Conservation (phyloP, 2,797 vertebrate species). For the Halcyon badia region DNA sequence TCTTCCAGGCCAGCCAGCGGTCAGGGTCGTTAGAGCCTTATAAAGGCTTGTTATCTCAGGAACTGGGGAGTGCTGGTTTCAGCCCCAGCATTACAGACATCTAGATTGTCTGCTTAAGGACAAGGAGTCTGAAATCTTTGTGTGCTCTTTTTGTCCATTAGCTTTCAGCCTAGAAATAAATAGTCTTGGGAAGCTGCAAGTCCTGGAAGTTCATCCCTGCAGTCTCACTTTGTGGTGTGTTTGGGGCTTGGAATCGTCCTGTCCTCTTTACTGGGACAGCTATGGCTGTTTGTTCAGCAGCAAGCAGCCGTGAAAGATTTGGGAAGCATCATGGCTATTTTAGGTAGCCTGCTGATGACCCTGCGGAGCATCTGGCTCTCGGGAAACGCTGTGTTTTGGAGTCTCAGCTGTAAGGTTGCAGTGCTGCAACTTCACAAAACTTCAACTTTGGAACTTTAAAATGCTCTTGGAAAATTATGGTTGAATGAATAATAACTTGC, state of each 20-base stretch:
- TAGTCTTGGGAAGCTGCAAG: neutral
- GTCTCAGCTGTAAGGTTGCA: neutral
- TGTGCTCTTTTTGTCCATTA: neutral
- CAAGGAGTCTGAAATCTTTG: neutral
- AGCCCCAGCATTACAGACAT: neutral
- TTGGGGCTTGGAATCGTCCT: neutral
- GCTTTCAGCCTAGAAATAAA: neutral
- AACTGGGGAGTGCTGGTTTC: neutral
- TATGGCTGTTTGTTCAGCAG: neutral
- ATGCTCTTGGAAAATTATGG: neutral
- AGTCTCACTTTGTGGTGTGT: fast-evolving
- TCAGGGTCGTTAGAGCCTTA: neutral
- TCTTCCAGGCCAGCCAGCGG: neutral
- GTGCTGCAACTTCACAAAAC: neutral
- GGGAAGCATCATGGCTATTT: neutral
- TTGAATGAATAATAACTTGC: neutral
- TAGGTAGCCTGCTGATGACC: neutral
- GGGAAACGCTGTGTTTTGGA: neutral
- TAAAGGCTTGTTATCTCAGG: neutral
- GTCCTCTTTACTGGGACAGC: neutral
- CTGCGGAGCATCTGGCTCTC: neutral
- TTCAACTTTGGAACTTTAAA: neutral
- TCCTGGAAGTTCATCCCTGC: neutral
- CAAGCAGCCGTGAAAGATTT: conserved; percentile 10
- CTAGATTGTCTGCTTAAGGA: neutral